These are phyloP conservation scores for Pangasius djambal DNA, from an alignment of 2,797 vertebrate species.

Conservation along the genomic window DNA sequence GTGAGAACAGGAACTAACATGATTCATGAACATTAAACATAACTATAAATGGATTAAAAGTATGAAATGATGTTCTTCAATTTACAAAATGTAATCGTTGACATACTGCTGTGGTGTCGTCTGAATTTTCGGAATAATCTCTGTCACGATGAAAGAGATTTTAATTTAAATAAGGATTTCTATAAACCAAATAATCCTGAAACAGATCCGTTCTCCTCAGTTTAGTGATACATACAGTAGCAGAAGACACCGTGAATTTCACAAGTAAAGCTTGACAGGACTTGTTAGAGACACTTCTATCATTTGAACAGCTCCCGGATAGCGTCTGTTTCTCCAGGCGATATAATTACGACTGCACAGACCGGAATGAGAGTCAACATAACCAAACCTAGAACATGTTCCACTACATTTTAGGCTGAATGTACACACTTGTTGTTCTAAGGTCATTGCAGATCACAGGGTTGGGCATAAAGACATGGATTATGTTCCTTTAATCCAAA, in stretches of 20 bases:
- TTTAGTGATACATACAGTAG: not conserved
- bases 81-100: not conserved
- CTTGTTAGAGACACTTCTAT: not conserved
- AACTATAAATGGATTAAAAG: not conserved
- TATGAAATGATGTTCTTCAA: not conserved
- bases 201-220: not conserved
- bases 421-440: not conserved
- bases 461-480: not conserved
- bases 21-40: not conserved
- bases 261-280: not conserved
- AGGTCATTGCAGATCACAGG: not conserved
- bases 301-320: not conserved
- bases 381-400: slow-evolving; percentile 18
- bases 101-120: not conserved
- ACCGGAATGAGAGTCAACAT: slow-evolving; percentile 7
- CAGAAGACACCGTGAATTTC: not conserved
- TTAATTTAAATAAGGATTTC: not conserved
- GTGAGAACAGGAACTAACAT: not conserved
- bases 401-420: not conserved
- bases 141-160: not conserved
- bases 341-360: not conserved
- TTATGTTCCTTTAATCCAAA: not conserved
- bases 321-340: not conserved
- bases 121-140: not conserved
- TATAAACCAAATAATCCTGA: not conserved